Base-by-base conservation (phyloP, 2,113 vertebrate species). In the Sebastes schlegelii region DNA sequence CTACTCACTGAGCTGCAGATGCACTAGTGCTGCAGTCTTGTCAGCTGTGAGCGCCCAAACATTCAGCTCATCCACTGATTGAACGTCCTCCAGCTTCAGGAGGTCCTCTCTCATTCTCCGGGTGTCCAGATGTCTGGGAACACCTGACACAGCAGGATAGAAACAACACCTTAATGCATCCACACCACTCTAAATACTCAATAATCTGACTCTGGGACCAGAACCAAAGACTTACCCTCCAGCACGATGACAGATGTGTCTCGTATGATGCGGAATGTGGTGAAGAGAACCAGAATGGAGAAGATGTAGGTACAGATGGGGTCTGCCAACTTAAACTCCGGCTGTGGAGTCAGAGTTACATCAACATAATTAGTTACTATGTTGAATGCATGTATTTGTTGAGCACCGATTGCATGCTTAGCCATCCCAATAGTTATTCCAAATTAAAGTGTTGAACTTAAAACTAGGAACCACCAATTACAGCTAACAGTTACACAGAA, bases 281-380 rank as follows among this genome's bases (percentile, higher is more conserved):
- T 99, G 91, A 97, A 95, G 82, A 98, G 93, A 87, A 99, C 98
- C 87, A 99, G 96, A 82, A 98, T 62, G 5, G 98, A 99, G 94
- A 99, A 99, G 80, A 99, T 85, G 0, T 99, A 99, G 7, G 98
- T 99, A 86, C 98, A 99, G 89, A 99, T 96, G n/a, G 98, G 98
- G 84, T 99, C 98, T 9, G 98, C 98, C 88, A 99, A 93, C 93
- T 99, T 99, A 86, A 97, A 97, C 80, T 98, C 97, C 16, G 98
- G 98, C 98, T 99, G 95, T 85, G 74, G 86, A 87, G 62, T 52
- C 90, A 86, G 61, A 87, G n/a, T 57, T 16, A 69, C 16, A 54
- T 75, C 49, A 83, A 6, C 14, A 52, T 17, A 52, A 19, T 8
- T 42, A 34, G 21, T 61, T 48, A 17, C 26, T 19, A 42, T 23